These are phyloP conservation scores for Allobates femoralis DNA, from an alignment of 2,797 vertebrate genomes.

Conservation along the genomic window DNA sequence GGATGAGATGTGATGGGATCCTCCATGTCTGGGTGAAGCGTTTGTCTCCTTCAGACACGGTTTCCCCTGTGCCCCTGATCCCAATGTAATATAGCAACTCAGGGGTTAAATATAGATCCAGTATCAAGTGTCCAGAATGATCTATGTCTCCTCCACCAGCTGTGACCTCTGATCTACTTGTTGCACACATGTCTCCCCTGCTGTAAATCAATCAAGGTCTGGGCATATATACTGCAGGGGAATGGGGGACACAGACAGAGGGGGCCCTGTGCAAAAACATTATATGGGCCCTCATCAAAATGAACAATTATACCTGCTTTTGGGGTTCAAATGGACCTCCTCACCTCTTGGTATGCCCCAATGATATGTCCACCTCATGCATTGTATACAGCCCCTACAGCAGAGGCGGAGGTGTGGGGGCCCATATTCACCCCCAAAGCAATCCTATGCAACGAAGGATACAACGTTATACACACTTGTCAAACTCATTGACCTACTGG, in stretches of 20 bases:
- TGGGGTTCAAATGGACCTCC: too few species aligned
- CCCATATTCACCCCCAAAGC: too few species aligned
- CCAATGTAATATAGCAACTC: neutral
- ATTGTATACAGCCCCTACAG: too few species aligned
- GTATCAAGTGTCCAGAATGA: conserved; percentile 34
- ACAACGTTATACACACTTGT: too few species aligned
- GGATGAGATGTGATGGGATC: neutral
- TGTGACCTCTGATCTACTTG: conserved; percentile 49
- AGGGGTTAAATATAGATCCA: conserved; percentile 21
- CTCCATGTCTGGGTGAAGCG: neutral
- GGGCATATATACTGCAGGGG: too few species aligned
- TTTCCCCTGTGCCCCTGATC: neutral
- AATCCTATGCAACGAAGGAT: too few species aligned
- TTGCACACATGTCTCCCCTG: conserved; percentile 15
- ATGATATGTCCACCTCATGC: too few species aligned
- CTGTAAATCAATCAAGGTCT: conserved; percentile 16
- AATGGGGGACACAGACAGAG: too few species aligned
- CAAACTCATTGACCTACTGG: neutral
- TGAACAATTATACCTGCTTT: too few species aligned
- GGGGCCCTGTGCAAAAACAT: neutral
- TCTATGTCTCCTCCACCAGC: conserved; percentile 31
- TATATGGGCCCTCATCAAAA: too few species aligned
- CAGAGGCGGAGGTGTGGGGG: too few species aligned
- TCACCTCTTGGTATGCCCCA: too few species aligned
- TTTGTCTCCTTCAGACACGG: neutral